Conservation (phyloP, 2,888 invertebrate genomes). For the Folsomia candida region DNA sequence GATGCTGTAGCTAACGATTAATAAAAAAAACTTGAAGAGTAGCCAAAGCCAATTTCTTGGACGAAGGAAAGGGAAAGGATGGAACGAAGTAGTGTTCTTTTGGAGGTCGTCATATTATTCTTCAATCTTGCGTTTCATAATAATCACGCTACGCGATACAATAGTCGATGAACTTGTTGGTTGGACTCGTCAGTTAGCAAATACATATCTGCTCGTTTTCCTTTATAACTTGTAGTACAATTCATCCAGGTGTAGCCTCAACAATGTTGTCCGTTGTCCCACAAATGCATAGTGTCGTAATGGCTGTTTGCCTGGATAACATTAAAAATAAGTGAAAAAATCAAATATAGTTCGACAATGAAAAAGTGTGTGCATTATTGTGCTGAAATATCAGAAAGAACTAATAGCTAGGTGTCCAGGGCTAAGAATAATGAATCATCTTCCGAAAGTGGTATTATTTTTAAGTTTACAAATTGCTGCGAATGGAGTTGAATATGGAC, state of each 20-base stretch:
- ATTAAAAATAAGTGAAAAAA: no score
- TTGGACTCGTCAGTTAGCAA: not conserved
- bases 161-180: not conserved
- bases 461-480: not conserved
- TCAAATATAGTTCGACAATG: not conserved
- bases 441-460: not conserved
- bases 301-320: no score
- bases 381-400: not conserved
- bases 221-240: not conserved
- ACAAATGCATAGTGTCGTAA: not conserved
- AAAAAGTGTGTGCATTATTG: not conserved
- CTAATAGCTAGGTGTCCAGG: not conserved
- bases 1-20: no score
- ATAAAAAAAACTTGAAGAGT: no score
- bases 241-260: not conserved
- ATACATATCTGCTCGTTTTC: not conserved
- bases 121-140: not conserved
- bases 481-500: constrained; percentile 34
- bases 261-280: not conserved
- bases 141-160: not conserved
- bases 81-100: not conserved
- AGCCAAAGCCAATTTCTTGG: no score
- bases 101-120: constrained; percentile 1
- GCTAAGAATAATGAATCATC: not conserved
- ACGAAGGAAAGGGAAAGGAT: not conserved